These are phyloP conservation scores for Polyergus mexicanus DNA, from an alignment of 1,140 invertebrate species.

Conservation along the genomic window DNA sequence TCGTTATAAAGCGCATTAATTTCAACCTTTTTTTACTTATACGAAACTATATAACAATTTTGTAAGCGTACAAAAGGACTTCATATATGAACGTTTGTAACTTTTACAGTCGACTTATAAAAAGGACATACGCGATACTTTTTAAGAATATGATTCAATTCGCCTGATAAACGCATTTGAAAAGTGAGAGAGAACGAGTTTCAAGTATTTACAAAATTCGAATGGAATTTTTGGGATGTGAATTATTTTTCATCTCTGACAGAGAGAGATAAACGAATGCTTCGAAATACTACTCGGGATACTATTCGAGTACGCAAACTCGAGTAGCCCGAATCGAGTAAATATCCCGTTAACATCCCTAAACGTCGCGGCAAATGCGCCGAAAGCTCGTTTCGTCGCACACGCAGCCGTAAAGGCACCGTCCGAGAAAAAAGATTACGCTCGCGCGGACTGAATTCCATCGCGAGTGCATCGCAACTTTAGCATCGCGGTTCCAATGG, in stretches of 20 bases:
- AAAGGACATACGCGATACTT: neutral
- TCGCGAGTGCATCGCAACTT: conserved; percentile 33
- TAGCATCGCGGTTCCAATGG: neutral
- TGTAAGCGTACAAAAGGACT: conserved; percentile 27
- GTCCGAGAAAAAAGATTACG: conserved; percentile 34
- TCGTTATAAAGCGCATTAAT: conserved; percentile 21
- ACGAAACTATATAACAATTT: neutral
- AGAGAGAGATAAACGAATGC: neutral
- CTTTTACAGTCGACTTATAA: conserved; percentile 31
- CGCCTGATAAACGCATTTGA: neutral
- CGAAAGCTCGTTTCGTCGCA: conserved; percentile 24
- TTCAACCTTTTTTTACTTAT: neutral
- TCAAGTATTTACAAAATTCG: conserved; percentile 37
- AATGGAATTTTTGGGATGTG: neutral
- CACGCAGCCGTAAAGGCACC: conserved; percentile 1
- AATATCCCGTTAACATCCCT: conserved; percentile 33
- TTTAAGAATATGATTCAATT: conserved; percentile 38
- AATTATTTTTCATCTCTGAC: conserved; percentile 11
- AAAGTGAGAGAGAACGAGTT: conserved; percentile 15
- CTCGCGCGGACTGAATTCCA: conserved; percentile 37
- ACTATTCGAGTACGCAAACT: neutral
- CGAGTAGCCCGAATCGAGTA: conserved; percentile 26
- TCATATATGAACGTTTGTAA: conserved; percentile 41
- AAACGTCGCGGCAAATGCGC: conserved; percentile 41
- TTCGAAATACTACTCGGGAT: neutral